These are phyloP conservation scores for Drosophila basisetae DNA, from an alignment of 2,888 invertebrate species.

Conservation along the genomic window DNA sequence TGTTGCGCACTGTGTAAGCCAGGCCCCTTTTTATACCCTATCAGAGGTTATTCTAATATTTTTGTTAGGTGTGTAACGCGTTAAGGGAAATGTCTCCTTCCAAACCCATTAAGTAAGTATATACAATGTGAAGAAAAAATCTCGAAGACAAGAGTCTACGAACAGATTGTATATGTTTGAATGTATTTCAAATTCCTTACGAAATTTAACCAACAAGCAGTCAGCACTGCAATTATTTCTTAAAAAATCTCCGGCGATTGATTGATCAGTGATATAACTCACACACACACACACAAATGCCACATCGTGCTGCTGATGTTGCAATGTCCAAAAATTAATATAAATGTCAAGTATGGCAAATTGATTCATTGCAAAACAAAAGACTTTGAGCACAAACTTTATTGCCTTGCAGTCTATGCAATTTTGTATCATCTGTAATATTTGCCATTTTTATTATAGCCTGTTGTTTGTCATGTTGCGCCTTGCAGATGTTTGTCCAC, in stretches of 20 bases:
- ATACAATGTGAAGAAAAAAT: not conserved
- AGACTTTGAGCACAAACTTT: slow-evolving; percentile 71
- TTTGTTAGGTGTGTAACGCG: not conserved
- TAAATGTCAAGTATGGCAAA: slow-evolving; percentile 33
- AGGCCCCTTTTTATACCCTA: slow-evolving; percentile 10
- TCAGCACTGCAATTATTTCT: not conserved
- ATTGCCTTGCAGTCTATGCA: slow-evolving; percentile 16
- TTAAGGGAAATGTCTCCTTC: not conserved
- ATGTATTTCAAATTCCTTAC: not conserved
- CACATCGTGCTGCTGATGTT: slow-evolving; percentile 11
- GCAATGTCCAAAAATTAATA: slow-evolving; percentile 19
- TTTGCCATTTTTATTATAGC: slow-evolving; percentile 47
- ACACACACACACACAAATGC: not conserved
- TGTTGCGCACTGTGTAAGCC: slow-evolving; percentile 15
- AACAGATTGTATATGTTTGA: not conserved
- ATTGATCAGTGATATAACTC: not conserved
- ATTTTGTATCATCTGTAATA: slow-evolving; percentile 39
- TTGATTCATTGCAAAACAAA: slow-evolving; percentile 59
- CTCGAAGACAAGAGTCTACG: not conserved
- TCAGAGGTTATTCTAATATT: not conserved
- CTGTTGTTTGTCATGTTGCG: not conserved
- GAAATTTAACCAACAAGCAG: not conserved
- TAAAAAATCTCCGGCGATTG: not conserved
- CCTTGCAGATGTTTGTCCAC: slow-evolving; percentile 28
- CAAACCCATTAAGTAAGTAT: not conserved